Conservation (phyloP, 2,797 vertebrate genomes). For the Crocodylus rhombifer region DNA sequence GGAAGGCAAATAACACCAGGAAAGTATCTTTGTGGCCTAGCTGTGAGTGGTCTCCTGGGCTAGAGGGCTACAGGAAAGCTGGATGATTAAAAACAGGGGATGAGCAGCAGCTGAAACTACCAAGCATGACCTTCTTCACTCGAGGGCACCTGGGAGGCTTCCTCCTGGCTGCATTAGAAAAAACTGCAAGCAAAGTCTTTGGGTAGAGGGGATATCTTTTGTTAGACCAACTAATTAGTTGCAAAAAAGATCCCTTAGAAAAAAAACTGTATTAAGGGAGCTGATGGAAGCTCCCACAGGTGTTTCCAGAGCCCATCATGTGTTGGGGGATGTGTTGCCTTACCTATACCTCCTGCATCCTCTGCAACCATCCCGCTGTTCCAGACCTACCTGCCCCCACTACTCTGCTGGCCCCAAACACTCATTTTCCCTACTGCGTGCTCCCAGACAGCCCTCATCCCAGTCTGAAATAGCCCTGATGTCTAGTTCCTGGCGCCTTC, state of each 20-base stretch:
- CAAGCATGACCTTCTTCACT: not conserved
- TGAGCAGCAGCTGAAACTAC: not conserved
- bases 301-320: not conserved
- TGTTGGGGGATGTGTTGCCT: not conserved
- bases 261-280: not conserved
- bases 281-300: not conserved
- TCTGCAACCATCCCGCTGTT: not conserved
- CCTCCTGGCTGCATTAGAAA: too few species aligned
- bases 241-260: not conserved
- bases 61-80: not conserved
- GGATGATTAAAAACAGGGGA: not conserved
- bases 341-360: not conserved
- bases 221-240: too few species aligned
- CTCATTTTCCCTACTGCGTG: not conserved
- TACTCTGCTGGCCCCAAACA: not conserved
- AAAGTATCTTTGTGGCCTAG: not conserved
- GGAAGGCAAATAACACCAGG: not conserved
- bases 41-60: not conserved
- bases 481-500: not conserved
- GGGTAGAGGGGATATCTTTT: too few species aligned
- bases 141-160: not conserved
- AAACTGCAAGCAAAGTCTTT: too few species aligned
- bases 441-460: not conserved
- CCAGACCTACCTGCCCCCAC: not conserved
- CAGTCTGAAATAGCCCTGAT: not conserved